A percentile compares a stretch with the other conserved stretches of the same genome.
These are phyloP conservation scores for Dasyprocta punctata DNA, from an alignment of 2,113 vertebrate genomes.

Conservation along the genomic window DNA sequence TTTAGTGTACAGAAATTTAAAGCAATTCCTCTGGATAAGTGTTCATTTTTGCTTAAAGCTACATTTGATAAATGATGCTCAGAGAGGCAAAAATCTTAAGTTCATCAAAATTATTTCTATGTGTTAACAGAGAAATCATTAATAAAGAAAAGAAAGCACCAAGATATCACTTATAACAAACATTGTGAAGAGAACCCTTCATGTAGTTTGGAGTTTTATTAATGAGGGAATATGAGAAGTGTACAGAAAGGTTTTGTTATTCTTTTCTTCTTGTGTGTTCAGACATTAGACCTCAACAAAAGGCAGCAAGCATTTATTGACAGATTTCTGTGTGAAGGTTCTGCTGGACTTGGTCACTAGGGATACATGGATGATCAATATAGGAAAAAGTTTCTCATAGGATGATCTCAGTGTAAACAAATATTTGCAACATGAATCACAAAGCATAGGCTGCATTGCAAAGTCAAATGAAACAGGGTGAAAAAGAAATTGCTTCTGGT, in stretches of 20 bases:
- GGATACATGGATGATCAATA: background rate
- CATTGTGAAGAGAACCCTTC: background rate
- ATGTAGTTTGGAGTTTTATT: background rate
- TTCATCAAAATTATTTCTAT: background rate
- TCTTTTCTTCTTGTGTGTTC: background rate
- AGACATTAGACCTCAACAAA: background rate
- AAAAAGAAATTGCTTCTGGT: background rate
- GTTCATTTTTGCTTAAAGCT: conserved; percentile 55
- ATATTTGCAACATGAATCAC: background rate
- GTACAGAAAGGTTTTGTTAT: background rate
- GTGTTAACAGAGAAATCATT: background rate
- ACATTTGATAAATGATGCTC: conserved; percentile 23
- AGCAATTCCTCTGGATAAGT: background rate
- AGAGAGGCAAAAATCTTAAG: background rate
- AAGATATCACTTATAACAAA: background rate
- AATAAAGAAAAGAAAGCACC: background rate
- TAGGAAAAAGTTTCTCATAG: background rate
- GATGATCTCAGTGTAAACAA: background rate
- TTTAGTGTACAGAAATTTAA: conserved; percentile 1
- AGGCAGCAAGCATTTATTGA: background rate
- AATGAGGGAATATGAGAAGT: background rate
- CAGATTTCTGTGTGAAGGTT: background rate
- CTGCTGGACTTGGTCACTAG: background rate
- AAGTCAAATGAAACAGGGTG: background rate
- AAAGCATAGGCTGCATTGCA: background rate